Evolutionary conservation across 2,888 invertebrate species (phyloP), one percentile per base, ranked within the genome.

Genomic region (Drosophila mayaguana): DNA sequence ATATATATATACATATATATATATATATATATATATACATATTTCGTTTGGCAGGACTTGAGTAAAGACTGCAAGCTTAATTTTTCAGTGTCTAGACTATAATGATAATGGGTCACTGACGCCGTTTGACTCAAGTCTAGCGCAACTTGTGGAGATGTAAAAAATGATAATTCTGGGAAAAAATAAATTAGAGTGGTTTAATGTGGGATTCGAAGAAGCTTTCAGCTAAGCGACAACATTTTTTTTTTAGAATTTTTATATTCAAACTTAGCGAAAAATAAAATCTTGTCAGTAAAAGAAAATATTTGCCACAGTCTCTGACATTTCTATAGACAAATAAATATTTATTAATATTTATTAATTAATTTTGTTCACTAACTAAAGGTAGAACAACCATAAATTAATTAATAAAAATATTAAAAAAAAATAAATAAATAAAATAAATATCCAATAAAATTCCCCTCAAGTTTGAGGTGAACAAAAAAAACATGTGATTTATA

Each of bases 41-140:
- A 18, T 5, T 12, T n/a, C 36, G 36, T 56, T 66, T 54, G 34
- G 63, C 11, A 28, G 36, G 12, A 20, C 40, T 32, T 25, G 20
- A 14, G 42, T 22, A 61, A 36, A 46, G n/a, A 12, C 11, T 43
- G 38, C 6, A 34, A 50, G 25, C 2, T 9, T 5, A 14, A 32
- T 51, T 42, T 63, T 40, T 20, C 25, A 57, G 16, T 22, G 67
- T 67, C 67, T 67, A 67, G 67, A 57, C 57, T 53, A 2, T 32
- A 32, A 32, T 32, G 28, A 48, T 50, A 32, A 50, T 32, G 3
- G 50, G 18, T 50, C 50, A 32, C 3, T 20, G 50, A 50, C 32
- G 28, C 50, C 18, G 3, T 32, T 11, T 1, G 6, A 50, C 7
- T 32, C 2, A 6, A n/a, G 25, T 9, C 46, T 9, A 22, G 2